These are phyloP conservation scores for Hemiprocne comata DNA, from an alignment of 2,113 vertebrate species.

Conservation along the genomic window DNA sequence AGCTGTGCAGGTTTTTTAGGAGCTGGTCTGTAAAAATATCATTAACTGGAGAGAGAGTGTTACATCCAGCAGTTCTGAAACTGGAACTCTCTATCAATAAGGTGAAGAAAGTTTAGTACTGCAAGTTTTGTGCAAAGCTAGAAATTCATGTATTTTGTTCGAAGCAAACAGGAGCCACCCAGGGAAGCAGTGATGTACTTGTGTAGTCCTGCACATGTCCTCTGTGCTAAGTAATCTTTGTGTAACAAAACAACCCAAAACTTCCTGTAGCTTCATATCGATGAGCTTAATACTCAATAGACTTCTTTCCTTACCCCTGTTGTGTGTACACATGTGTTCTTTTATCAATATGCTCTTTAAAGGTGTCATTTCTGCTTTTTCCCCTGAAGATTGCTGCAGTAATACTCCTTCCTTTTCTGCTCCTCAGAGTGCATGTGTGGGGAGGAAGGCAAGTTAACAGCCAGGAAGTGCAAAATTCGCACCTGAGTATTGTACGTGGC, in stretches of 20 bases:
- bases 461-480: neutral
- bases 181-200: neutral
- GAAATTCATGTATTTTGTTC: neutral
- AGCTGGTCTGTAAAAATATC: neutral
- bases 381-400: neutral
- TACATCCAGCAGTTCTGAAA: neutral
- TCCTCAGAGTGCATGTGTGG: neutral
- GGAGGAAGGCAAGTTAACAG: neutral
- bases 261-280: neutral
- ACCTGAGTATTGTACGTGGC: neutral
- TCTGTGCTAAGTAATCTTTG: neutral
- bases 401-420: neutral
- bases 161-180: neutral
- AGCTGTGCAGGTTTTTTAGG: neutral
- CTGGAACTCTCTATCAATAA: neutral
- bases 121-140: neutral
- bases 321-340: neutral
- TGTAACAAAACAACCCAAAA: neutral
- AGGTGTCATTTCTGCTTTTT: neutral
- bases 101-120: neutral
- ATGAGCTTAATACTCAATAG: neutral
- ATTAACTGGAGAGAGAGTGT: neutral
- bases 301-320: neutral
- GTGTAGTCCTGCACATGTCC: neutral
- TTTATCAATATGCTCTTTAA: neutral